Base-by-base conservation (phyloP, 2,797 vertebrate genomes). In the Neosilurus mollespiculum region DNA sequence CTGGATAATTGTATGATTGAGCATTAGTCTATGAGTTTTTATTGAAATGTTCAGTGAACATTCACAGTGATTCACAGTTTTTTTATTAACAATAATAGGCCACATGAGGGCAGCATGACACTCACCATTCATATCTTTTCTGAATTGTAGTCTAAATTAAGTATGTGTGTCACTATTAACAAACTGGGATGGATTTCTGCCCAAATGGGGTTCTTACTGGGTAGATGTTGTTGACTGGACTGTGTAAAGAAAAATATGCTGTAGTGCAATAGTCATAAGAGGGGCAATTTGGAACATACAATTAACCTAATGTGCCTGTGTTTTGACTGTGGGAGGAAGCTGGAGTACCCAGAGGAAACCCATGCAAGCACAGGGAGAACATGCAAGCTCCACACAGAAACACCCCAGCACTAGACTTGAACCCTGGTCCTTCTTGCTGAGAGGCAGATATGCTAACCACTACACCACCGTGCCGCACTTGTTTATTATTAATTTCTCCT, bases 101-200 rank as follows among this genome's bases (percentile, higher is more conserved):
- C 81, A 86, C 78, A 77, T 71, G 85, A 76, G 70, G 81, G 81
- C 79, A 62, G 26, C 26, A 67, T 64, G 24, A 12, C 26, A 78
- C 59, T 75, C 24, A 9, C 16, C 24, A 30, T 2, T 65, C 24
- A 16, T 20, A 49, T 26, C 14, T n/a, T 26, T 64, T 20, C 22
- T 61, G 4, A 64, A 61, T 61, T 61, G 58, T 53, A 72, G 70
- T 16, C n/a, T 26, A 15, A 54, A 53, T 67, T 20, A 22, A 43
- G 34, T 67, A 67, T 15, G 14, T 15, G 26, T 1, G 30, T 14
- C 26, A 65, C 24, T 65, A 15, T 30, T 67, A 24, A 26, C 11
- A 64, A 26, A 64, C 11, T 26, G 62, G 62, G 24, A 26, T 26
- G 24, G 12, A 14, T 64, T 64, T 26, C 62, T 64, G 62, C 24